Evolutionary conservation across 2,113 vertebrate species (phyloP).

Genomic region (Lophura nycthemera): DNA sequence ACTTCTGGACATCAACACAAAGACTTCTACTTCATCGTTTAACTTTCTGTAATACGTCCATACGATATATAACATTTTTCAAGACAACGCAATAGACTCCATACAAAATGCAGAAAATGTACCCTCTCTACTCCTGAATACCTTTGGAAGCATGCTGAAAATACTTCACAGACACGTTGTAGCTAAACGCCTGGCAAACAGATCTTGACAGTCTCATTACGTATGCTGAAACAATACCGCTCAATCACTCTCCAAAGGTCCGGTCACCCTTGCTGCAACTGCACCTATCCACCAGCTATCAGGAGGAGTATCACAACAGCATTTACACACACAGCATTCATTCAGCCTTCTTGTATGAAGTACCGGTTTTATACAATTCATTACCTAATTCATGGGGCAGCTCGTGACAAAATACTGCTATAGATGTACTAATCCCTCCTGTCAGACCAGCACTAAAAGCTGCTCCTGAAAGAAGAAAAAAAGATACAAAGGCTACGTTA

Average conservation of each 20-base stretch:
- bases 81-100: not conserved
- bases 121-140: not conserved
- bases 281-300: not conserved
- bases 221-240: not conserved
- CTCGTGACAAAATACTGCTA: slow-evolving; percentile 98
- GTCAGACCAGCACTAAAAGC: slow-evolving; percentile 95
- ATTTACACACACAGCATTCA: not conserved
- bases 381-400: slow-evolving; percentile 98
- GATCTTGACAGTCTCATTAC: not conserved
- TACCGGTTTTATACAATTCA: not conserved
- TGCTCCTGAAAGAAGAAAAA: slow-evolving; percentile 80
- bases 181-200: not conserved
- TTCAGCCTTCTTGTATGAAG: not conserved
- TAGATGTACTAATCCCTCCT: slow-evolving; percentile 96
- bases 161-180: not conserved
- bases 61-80: not conserved
- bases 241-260: not conserved
- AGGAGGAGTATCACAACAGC: not conserved
- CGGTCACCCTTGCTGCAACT: not conserved
- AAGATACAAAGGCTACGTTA: not conserved
- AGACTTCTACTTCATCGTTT: not conserved
- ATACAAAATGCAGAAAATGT: not conserved
- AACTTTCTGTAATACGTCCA: not conserved
- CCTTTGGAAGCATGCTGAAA: not conserved
- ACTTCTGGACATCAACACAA: not conserved